Evolutionary conservation across 2,797 vertebrate genomes (phyloP), one percentile per base, ranked within the genome.

Genomic region (Artibeus lituratus): DNA sequence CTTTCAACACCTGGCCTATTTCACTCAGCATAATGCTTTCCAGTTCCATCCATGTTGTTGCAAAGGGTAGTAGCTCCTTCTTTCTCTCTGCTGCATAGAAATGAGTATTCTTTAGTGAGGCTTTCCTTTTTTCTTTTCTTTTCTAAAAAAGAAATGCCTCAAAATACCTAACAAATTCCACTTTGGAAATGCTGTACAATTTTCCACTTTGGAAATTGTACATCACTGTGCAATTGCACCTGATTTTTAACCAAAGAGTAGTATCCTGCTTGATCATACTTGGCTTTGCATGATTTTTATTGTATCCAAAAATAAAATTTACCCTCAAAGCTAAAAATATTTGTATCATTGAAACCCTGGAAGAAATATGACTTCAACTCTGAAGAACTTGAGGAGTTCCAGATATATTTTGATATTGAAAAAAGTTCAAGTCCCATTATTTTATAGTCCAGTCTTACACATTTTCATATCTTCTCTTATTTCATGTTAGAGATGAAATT

Each of bases 281-380:
- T 88, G 53, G 57, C 70, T 86, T 55, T 35, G 86, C 51, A 65
- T 95, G 47, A 35, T 32, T 85, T 83, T 89, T 69, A 69, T 92
- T 90, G 44, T 92, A 94, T 97, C 91, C 42, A 94, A 80, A 89
- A 88, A 72, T 84, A 80, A 92, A 94, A 89, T 87, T 89, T 18
- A 24, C 19, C 24, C 26, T 86, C 70, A 22, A 55, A 57, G 10
- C 35, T 26, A n/a, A 82, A 76, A 72, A 80, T 51, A 94, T 83
- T 76, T 77, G 53, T n/a, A 11, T 62, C 32, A 62, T 3, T 26
- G n/a, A 92, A 55, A 1, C n/a, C 51, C 29, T 10, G 70, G 59
- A 62, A 77, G 59, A 59, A 90, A 88, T 62, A 32, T 78, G 39
- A 57, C 24, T 47, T 82, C 7, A 47, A 55, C 49, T 39, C 74